phyloP scores from a whole-genome alignment of 1,140 invertebrate species.

The Papilio xuthus region DNA sequence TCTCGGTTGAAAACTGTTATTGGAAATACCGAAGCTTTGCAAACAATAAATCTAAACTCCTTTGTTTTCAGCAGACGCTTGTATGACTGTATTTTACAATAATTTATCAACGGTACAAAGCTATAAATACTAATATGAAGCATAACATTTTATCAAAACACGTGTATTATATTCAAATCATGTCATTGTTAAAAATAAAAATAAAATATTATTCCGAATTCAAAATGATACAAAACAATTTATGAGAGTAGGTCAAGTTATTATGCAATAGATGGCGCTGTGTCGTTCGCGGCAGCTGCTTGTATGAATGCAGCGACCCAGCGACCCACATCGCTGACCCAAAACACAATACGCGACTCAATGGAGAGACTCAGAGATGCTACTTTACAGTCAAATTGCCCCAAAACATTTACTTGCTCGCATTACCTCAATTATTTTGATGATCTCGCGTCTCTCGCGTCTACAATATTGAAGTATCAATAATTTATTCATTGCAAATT shows the following conservation, averaged over 20 bases:
- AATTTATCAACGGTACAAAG: no score
- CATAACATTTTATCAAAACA: no score
- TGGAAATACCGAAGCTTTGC: no score
- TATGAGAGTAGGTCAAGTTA: neutral
- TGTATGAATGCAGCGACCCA: neutral
- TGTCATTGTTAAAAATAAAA: no score
- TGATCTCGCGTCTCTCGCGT: neutral
- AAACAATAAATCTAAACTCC: no score
- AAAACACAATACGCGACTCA: neutral
- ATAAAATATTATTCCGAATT: neutral
- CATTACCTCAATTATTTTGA: neutral
- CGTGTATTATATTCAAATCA: no score
- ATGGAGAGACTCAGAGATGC: neutral
- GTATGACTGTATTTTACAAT: no score
- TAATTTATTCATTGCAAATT: no score
- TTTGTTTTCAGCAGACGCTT: no score
- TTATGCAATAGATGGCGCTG: neutral
- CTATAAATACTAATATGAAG: no score
- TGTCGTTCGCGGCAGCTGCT: neutral
- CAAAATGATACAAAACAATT: neutral
- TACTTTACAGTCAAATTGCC: neutral
- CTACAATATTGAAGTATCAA: no score
- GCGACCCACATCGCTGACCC: neutral
- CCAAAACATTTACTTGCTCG: neutral
- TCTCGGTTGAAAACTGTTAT: no score